Percentiles rank a stretch among this genome's conserved stretches.
These are phyloP conservation scores for Hirtodrosophila alboralis DNA, from an alignment of 2,888 invertebrate species.

Conservation along the genomic window DNA sequence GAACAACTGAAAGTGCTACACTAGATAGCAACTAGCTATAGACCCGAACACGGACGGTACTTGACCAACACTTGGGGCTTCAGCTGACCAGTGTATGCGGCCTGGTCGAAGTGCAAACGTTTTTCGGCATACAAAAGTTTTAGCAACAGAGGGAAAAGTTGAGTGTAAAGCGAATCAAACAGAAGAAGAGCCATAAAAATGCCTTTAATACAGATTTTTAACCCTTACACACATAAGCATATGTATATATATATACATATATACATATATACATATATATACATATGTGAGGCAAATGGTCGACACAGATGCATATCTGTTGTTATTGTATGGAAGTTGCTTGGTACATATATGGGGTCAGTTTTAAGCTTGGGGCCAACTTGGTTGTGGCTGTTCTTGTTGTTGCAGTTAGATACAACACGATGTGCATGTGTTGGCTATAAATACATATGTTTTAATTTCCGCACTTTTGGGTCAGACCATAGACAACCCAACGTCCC, in stretches of 20 bases:
- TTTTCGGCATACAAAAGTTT: constrained; percentile 42
- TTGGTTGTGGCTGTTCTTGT: constrained; percentile 29
- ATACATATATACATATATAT: not conserved
- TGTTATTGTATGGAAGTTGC: constrained; percentile 47
- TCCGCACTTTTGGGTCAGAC: constrained; percentile 78
- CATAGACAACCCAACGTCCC: constrained; percentile 34
- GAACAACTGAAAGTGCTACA: constrained; percentile 4
- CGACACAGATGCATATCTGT: constrained; percentile 55
- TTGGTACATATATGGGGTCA: constrained; percentile 56
- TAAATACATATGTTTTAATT: constrained; percentile 79
- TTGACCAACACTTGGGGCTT: constrained; percentile 64
- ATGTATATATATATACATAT: not conserved
- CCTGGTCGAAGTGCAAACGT: constrained; percentile 53
- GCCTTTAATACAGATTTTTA: constrained; percentile 48
- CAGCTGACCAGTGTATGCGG: constrained; percentile 30
- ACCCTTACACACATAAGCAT: constrained; percentile 8
- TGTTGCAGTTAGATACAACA: constrained; percentile 48
- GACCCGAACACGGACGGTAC: constrained; percentile 40
- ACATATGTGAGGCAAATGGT: constrained; percentile 18
- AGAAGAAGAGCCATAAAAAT: constrained; percentile 44
- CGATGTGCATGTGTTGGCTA: constrained; percentile 62
- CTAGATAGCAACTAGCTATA: constrained; percentile 26
- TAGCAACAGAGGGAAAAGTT: constrained; percentile 36
- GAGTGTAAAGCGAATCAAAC: constrained; percentile 44
- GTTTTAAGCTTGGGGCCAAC: constrained; percentile 63